phyloP scores from a whole-genome alignment of 2,797 vertebrate species.

The Gymnoscopelus braueri region DNA sequence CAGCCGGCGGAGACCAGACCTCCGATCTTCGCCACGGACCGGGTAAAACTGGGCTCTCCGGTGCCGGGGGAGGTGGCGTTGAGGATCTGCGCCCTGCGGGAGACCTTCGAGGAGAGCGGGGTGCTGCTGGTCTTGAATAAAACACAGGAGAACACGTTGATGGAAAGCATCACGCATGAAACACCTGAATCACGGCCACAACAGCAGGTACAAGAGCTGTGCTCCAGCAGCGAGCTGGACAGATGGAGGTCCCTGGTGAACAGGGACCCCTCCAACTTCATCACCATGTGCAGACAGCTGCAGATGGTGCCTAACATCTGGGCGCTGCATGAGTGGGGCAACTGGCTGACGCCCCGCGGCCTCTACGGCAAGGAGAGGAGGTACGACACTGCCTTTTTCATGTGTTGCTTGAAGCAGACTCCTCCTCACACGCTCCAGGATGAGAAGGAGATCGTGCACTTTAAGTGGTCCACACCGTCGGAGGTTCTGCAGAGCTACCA shows the following conservation, averaged over 20 bases:
- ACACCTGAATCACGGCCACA: no score
- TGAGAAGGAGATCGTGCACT: slow-evolving; percentile 81
- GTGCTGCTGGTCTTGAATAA: slow-evolving; percentile 82
- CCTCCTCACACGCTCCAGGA: slow-evolving; percentile 81
- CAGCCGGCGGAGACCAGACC: slow-evolving; percentile 68
- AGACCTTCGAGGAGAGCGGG: slow-evolving; percentile 93
- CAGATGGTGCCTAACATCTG: slow-evolving; percentile 92
- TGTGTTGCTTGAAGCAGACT: slow-evolving; percentile 87
- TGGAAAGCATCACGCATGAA: not conserved
- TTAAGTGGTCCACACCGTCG: slow-evolving; percentile 88
- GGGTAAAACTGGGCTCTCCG: slow-evolving; percentile 74
- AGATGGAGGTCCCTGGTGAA: slow-evolving; percentile 87
- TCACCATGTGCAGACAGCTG: slow-evolving; percentile 87
- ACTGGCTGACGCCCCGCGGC: slow-evolving; percentile 88
- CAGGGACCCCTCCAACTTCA: slow-evolving; percentile 82
- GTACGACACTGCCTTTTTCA: slow-evolving; percentile 89
- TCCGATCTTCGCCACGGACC: slow-evolving; percentile 77
- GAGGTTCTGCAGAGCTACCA: slow-evolving; percentile 81
- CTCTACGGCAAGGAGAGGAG: slow-evolving; percentile 51
- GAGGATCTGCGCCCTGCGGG: slow-evolving; percentile 91
- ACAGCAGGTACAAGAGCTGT: slow-evolving; percentile 25
- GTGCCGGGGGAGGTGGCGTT: slow-evolving; percentile 86
- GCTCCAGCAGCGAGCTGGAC: slow-evolving; percentile 59
- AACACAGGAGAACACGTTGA: slow-evolving; percentile 44
- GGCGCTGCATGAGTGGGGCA: slow-evolving; percentile 90